Base-by-base conservation (phyloP, 2,797 vertebrate species). In the Malacoctenus gilli region DNA sequence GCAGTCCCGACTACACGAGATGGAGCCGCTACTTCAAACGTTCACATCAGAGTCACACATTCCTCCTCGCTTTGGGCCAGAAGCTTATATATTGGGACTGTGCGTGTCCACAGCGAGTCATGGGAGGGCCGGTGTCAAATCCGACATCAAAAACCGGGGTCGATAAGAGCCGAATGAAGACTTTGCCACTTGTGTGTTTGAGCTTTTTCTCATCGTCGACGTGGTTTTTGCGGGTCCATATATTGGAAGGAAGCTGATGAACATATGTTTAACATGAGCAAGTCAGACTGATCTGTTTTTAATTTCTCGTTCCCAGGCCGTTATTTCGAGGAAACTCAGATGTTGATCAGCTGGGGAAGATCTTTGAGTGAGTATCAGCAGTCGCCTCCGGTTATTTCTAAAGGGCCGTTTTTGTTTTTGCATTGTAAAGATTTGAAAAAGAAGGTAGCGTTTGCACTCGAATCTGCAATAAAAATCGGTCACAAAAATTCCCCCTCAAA, bases 291-390 rank as follows among this genome's bases (percentile, higher is more conserved):
- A 59, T 19, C 4, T 19, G 28, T 38, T 60, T 80, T 38, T 40
- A 37, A 20, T 58, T 79, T 68, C 32, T 74, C 1, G 57, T 71
- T 60, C 19, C 35, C 72, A 99, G 97, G 85, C 95, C 96, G 31
- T 93, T 99, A 72, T 98, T 99, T 90, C 93, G 95, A 83, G 96
- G 97, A 79, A 98, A 93, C 87, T 99, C 97, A 38, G 97, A 99
- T 91, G 95, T 98, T 68, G 96, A 99, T 93, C 97, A 99, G 76
- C 91, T 99, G 89, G 95, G 96, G 85, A 98, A 98, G 92, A 98
- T 99, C 83, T 95, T 99, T 85, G 96, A 99, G 97, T 99, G 90
- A 96, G 96, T 96, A 92, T 49, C 16, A 59, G 35, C 20, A 15
- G 7, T 35, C 40, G 7, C 22, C 46, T 56, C 30, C 25, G 57